These are phyloP conservation scores for Thera obeliscata DNA, from an alignment of 2,888 invertebrate genomes.

Conservation along the genomic window DNA sequence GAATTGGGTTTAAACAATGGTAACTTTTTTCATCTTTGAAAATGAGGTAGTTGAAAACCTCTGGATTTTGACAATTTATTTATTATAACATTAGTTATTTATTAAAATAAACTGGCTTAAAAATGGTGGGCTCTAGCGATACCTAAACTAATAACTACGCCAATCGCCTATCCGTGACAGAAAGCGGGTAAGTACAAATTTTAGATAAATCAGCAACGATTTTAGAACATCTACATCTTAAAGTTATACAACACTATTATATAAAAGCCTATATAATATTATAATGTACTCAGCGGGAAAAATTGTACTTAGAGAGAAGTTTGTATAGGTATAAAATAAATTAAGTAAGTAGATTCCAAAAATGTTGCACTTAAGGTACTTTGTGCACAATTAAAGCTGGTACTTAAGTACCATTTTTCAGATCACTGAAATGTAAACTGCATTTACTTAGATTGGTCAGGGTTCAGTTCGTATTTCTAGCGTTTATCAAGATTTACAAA, in stretches of 20 bases:
- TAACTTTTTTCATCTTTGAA: slow-evolving; percentile 40
- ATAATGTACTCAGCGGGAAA: slow-evolving; percentile 62
- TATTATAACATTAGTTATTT: slow-evolving; percentile 35
- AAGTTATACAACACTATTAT: slow-evolving; percentile 65
- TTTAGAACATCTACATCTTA: slow-evolving; percentile 65
- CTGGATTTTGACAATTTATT: slow-evolving; percentile 27
- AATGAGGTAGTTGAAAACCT: slow-evolving; percentile 41
- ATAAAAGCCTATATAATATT: slow-evolving; percentile 73
- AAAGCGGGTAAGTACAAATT: slow-evolving; percentile 55
- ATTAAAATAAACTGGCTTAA: slow-evolving; percentile 51
- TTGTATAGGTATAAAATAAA: slow-evolving; percentile 69
- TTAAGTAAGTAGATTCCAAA: slow-evolving; percentile 60
- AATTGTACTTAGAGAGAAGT: slow-evolving; percentile 50
- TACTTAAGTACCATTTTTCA: slow-evolving; percentile 7
- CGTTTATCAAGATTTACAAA: slow-evolving; percentile 19
- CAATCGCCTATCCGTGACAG: slow-evolving; percentile 45
- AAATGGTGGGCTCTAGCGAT: slow-evolving; percentile 76
- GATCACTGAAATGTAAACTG: background rate
- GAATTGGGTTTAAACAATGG: slow-evolving; percentile 36
- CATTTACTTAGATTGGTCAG: slow-evolving; percentile 9
- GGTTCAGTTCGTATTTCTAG: slow-evolving; percentile 18
- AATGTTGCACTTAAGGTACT: slow-evolving; percentile 40
- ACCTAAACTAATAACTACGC: slow-evolving; percentile 68
- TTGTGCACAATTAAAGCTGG: slow-evolving; percentile 54
- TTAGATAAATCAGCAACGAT: slow-evolving; percentile 48